Evolutionary conservation across 2,888 invertebrate species (phyloP).

Genomic region (Phania funesta): DNA sequence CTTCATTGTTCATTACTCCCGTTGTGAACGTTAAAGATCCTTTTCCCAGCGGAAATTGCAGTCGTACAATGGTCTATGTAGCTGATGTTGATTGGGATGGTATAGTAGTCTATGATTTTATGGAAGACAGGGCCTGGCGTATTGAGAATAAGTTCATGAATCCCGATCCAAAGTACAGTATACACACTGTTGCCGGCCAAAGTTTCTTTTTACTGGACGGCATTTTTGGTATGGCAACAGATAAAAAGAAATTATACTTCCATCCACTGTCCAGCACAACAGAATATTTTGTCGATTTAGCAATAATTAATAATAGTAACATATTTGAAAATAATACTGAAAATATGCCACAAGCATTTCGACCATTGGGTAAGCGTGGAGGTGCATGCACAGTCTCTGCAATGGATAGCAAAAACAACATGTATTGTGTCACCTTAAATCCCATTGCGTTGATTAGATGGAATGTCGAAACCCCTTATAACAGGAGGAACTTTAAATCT

Average conservation of each 20-base stretch:
- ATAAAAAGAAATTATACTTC: slow-evolving; percentile 81
- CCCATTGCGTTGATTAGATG: slow-evolving; percentile 87
- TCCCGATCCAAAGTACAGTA: slow-evolving; percentile 83
- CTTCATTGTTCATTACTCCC: slow-evolving; percentile 76
- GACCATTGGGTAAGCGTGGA: slow-evolving; percentile 82
- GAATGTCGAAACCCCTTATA: slow-evolving; percentile 85
- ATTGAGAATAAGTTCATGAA: slow-evolving; percentile 82
- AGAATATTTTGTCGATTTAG: slow-evolving; percentile 83
- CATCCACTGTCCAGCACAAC: slow-evolving; percentile 84
- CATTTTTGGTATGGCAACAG: slow-evolving; percentile 82
- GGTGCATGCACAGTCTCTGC: slow-evolving; percentile 88
- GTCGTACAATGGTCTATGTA: slow-evolving; percentile 83
- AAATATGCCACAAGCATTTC: slow-evolving; percentile 81
- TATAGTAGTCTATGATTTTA: slow-evolving; percentile 83
- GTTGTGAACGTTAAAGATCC: slow-evolving; percentile 82
- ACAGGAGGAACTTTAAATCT: slow-evolving; percentile 82
- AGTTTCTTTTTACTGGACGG: slow-evolving; percentile 86
- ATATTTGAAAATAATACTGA: slow-evolving; percentile 79
- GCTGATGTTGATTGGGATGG: slow-evolving; percentile 84
- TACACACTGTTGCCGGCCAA: slow-evolving; percentile 82
- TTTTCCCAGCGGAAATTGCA: slow-evolving; percentile 80
- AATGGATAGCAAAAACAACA: slow-evolving; percentile 80
- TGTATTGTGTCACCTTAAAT: slow-evolving; percentile 84
- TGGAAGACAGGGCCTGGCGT: slow-evolving; percentile 82
- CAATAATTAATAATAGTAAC: slow-evolving; percentile 81